These are phyloP conservation scores for Oxystoma pomonae DNA, from an alignment of 2,888 invertebrate species.

Conservation along the genomic window DNA sequence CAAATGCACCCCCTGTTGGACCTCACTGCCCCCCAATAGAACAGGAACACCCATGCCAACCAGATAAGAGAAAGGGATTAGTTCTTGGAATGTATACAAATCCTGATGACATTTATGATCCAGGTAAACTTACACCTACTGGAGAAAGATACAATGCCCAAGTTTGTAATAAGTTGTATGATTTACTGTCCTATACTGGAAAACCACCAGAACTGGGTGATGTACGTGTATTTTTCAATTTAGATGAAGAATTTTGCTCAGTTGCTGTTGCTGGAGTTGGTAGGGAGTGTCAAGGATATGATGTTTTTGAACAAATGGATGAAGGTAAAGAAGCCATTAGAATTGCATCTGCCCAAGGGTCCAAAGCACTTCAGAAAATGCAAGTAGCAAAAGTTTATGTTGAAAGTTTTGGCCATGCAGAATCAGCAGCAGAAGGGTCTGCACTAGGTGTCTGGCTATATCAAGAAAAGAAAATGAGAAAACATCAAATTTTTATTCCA, in stretches of 20 bases:
- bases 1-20: conserved; percentile 8
- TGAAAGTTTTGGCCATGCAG: conserved; percentile 73
- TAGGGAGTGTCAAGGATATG: conserved; percentile 61
- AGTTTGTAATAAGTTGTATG: conserved; percentile 54
- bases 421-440: conserved; percentile 77
- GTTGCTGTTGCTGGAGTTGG: conserved; percentile 76
- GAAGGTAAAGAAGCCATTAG: conserved; percentile 71
- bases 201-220: conserved; percentile 54
- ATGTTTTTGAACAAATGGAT: conserved; percentile 65
- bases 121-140: conserved; percentile 59
- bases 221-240: conserved; percentile 60
- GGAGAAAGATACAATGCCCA: conserved; percentile 55
- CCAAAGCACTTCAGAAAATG: conserved; percentile 53
- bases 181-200: conserved; percentile 45
- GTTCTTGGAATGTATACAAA: conserved; percentile 62
- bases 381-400: conserved; percentile 58
- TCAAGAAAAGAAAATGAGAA: conserved; percentile 58
- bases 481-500: conserved; percentile 41
- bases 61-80: conserved; percentile 48
- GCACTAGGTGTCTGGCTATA: conserved; percentile 65
- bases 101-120: conserved; percentile 50
- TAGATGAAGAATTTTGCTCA: conserved; percentile 59
- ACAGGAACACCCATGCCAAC: conserved; percentile 35
- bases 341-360: conserved; percentile 61
- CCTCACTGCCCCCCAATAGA: conserved; percentile 12